Base-by-base conservation (phyloP, 2,797 vertebrate genomes). In the Gallinago nigripennis region DNA sequence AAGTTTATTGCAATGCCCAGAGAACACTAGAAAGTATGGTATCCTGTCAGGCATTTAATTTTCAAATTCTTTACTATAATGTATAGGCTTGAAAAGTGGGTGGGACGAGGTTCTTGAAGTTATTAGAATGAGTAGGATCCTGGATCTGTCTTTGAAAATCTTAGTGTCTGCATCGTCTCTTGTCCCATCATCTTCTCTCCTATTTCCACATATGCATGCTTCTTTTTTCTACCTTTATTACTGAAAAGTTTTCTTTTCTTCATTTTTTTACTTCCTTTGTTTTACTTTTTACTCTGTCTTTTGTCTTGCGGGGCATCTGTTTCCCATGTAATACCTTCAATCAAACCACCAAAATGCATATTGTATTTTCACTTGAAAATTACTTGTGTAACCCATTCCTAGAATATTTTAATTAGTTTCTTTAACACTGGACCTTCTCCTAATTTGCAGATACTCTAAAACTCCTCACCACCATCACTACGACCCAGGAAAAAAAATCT, bases 361-460 rank as follows among this genome's bases (percentile, higher is more conserved):
- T 45, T 82, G n/a, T 58, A 63, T 89, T 91, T 91, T 91, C 68
- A 70, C 13, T 66, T 82, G 6, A 21, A 53, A 51, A 70, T 70
- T 70, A 75, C 16, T 56, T 77, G 19, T 61, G 18, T 46, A 82
- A 94, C 21, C 9, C 9, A 51, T 82, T 85, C 33, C 18, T 71
- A 88, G 30, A 84, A 68, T 63, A 17, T 76, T 93, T 57, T 46
- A 33, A 60, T 79, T 70, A 0, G 41, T 66, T 85, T 87, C 9
- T 58, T 69, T 94, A 88, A 96, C 33, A 39, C 15, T 54, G 14
- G 12, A 3, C 11, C 41, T 94, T 88, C 69, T 94, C 65, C 65
- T 57, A 37, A 82, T 90, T 92, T 78, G 12, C 96, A 95, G 93
- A 75, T 89, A 31, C 86, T 16, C 61, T 80, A 77, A 80, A 95